Percentiles rank a stretch among this genome's conserved stretches.
These are phyloP conservation scores for Mylabris phalerata DNA, from an alignment of 1,140 invertebrate genomes.

Conservation along the genomic window DNA sequence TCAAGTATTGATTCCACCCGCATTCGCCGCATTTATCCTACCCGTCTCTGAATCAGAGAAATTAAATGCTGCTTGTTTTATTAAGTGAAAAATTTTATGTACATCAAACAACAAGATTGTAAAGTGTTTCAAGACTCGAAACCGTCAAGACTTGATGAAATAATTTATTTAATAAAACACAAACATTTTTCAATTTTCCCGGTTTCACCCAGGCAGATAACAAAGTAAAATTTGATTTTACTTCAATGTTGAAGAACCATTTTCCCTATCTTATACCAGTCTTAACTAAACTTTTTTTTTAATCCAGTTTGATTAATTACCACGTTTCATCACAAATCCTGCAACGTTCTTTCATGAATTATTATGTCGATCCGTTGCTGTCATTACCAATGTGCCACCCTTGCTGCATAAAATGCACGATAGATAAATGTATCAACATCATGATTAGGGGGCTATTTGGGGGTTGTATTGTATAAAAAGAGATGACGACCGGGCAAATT, in stretches of 20 bases:
- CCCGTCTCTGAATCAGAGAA: conserved; percentile 2
- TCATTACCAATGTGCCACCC: not conserved
- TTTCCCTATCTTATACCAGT: not conserved
- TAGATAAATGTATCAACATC: conserved; percentile 16
- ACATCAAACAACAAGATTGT: no score
- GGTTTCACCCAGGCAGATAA: no score
- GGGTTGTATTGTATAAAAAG: not conserved
- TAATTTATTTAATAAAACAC: not conserved
- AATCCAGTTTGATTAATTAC: conserved; percentile 23
- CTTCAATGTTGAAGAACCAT: no score
- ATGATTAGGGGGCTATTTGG: not conserved
- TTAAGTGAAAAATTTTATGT: conserved; percentile 2
- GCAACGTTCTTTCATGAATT: conserved; percentile 16
- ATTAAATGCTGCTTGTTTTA: conserved; percentile 2
- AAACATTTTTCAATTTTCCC: no score
- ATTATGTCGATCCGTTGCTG: conserved; percentile 5
- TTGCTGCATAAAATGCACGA: not conserved
- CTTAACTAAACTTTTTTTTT: conserved; percentile 18
- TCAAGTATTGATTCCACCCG: conserved; percentile 18
- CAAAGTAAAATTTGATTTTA: no score
- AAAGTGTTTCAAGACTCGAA: no score
- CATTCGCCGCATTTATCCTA: not conserved
- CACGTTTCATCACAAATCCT: conserved; percentile 12
- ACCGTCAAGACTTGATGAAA: not conserved
- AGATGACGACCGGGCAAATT: conserved; percentile 8